A percentile compares a stretch with the other conserved stretches of the same genome.
These are phyloP conservation scores for Benitochromis conjunctus DNA, from an alignment of 2,113 vertebrate genomes.

Conservation along the genomic window DNA sequence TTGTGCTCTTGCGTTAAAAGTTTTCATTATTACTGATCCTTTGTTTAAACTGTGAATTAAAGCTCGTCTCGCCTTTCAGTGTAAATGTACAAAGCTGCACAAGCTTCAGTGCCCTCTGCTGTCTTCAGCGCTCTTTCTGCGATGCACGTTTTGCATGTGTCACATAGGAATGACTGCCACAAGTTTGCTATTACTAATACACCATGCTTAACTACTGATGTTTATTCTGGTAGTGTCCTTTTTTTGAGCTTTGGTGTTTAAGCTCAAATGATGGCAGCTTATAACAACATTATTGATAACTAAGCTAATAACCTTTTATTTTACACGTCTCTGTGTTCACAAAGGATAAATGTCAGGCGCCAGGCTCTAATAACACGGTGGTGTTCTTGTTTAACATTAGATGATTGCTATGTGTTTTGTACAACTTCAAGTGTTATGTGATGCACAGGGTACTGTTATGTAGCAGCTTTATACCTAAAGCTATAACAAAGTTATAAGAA, in stretches of 20 bases:
- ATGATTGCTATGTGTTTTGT: constrained; percentile 23
- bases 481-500: background rate
- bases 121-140: background rate
- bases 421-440: background rate
- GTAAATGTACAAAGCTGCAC: constrained; percentile 11
- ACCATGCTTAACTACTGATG: background rate
- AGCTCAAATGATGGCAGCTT: background rate
- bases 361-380: background rate
- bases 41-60: constrained; percentile 25
- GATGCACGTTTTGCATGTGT: constrained; percentile 63
- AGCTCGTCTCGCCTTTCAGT: background rate
- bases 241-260: background rate
- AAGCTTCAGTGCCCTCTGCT: background rate
- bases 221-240: background rate
- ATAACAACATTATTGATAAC: constrained; percentile 3
- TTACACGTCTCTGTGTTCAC: background rate
- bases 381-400: background rate
- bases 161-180: constrained; percentile 32
- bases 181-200: background rate
- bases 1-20: background rate
- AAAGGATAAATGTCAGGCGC: background rate
- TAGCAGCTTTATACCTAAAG: constrained; percentile 35
- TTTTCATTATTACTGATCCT: background rate
- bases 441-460: constrained; percentile 17
- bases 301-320: background rate